Base-by-base conservation (phyloP, 2,888 invertebrate species). In the Drosophila putrida region DNA sequence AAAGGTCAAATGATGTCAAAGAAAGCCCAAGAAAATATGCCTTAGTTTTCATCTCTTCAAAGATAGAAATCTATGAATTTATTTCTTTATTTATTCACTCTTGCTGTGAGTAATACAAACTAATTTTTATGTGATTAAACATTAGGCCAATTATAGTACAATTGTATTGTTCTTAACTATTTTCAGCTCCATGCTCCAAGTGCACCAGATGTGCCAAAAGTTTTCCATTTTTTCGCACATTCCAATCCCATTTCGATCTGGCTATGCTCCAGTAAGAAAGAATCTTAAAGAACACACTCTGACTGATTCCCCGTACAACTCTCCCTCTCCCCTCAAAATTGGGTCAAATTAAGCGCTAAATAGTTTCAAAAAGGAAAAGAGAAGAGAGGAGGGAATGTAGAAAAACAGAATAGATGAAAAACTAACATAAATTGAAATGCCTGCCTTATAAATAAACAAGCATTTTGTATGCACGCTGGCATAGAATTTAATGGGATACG, bases 151-250 rank as follows among this genome's bases (percentile, higher is more conserved):
- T 55, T 70, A 53, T 68, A 68, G 58, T 65, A 49, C 8, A 10
- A 47, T 51, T 53, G 28, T 33, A 28, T 43, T 57, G 31, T 15
- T 6, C 35, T 13, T n/a, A 36, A 27, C 43, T 51, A 41, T 59
- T 39, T 39, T 13, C 28, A 28, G 38, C 27, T 33, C 13, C 33
- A 13, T 25, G 36, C 11, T 41, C 4, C n/a, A 15, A 49, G 60
- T 33, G 27, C 55, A 59, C 75, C 83, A 82, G 72, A 71, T 87
- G 82, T 77, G 66, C 65, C 82, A 73, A 79, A 75, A 60, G 54
- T 50, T 75, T 80, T 61, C 39, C 39, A 60, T 62, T 71, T 75
- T 62, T 82, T 72, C 71, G 88, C 88, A 84, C 87, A 82, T 86
- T 64, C 64, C 25, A 60, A 28, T 36, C 41, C 61, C 57, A 73